phyloP scores from a whole-genome alignment of 1,140 invertebrate genomes.

The Mylabris phalerata region DNA sequence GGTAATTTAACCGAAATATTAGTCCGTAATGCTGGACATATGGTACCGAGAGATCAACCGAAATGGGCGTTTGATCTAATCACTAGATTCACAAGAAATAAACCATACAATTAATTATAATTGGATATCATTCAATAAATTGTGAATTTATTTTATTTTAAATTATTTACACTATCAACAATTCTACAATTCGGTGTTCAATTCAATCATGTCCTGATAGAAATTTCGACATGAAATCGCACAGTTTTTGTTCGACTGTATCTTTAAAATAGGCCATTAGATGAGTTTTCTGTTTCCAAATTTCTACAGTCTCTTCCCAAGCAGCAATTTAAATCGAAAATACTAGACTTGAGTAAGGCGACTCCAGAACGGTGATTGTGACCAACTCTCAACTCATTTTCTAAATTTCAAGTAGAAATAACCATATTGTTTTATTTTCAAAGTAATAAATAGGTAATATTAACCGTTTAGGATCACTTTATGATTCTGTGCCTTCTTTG shows the following conservation, averaged over 20 bases:
- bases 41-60: conserved; percentile 73
- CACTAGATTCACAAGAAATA: conserved; percentile 60
- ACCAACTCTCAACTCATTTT: too few species aligned
- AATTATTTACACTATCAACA: neutral
- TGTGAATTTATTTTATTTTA: too few species aligned
- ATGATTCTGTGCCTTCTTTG: too few species aligned
- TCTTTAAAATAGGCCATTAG: conserved; percentile 85
- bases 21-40: conserved; percentile 72
- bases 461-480: too few species aligned
- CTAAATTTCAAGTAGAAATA: too few species aligned
- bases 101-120: conserved; percentile 40
- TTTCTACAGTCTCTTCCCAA: conserved; percentile 38
- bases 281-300: conserved; percentile 82
- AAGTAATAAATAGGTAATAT: too few species aligned
- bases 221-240: conserved; percentile 92
- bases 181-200: neutral
- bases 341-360: too few species aligned
- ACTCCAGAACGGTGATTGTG: too few species aligned
- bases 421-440: too few species aligned
- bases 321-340: too few species aligned
- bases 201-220: conserved; percentile 25
- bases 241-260: conserved; percentile 73
- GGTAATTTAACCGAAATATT: too few species aligned
- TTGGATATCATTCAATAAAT: too few species aligned
- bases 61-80: conserved; percentile 69